Percentiles rank a stretch among this genome's conserved stretches.
phyloP scores from a whole-genome alignment of 2,888 invertebrate species.

The Pandemis heparana region DNA sequence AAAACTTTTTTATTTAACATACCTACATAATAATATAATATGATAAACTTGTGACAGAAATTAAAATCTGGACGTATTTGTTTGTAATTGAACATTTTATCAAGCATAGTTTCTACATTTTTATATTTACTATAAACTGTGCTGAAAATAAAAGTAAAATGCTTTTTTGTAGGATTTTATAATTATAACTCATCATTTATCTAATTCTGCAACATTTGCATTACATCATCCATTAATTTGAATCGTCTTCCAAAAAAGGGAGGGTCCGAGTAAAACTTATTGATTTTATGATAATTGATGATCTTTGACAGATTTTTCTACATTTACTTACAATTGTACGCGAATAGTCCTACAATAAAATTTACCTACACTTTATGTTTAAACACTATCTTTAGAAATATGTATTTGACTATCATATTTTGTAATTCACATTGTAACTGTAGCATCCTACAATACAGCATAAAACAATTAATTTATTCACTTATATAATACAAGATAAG shows the following conservation, averaged over 20 bases:
- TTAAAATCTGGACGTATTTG: background rate
- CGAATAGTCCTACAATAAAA: background rate
- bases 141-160: background rate
- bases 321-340: background rate
- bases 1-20: too few relatives aligned
- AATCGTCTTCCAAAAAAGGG: too few relatives aligned
- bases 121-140: background rate
- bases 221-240: too few relatives aligned
- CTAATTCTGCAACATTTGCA: background rate
- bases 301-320: too few relatives aligned
- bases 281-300: too few relatives aligned
- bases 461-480: constrained; percentile 53
- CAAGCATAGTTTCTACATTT: background rate
- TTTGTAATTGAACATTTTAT: background rate
- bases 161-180: constrained; percentile 4
- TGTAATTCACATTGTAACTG: constrained; percentile 35
- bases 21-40: too few relatives aligned
- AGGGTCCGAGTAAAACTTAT: too few relatives aligned
- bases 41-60: too few relatives aligned
- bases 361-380: background rate
- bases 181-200: background rate
- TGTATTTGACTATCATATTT: constrained; percentile 4
- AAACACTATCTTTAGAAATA: background rate
- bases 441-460: constrained; percentile 41
- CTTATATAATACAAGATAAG: constrained; percentile 45